Percentiles rank a stretch among this genome's conserved stretches.
phyloP scores from a whole-genome alignment of 2,888 invertebrate species.

The Papilio protenor region DNA sequence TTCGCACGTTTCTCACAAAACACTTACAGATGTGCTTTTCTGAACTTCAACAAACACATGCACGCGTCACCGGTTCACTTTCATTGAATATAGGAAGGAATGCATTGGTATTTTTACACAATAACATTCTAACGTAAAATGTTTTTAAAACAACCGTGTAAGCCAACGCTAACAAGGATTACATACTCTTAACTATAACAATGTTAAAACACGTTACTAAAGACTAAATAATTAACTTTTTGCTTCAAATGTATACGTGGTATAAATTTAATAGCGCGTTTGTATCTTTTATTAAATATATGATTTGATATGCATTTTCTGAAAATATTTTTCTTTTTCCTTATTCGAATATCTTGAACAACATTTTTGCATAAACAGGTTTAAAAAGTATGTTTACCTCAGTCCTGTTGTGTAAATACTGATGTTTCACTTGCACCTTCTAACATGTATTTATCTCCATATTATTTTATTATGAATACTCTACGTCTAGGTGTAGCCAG shows the following conservation, averaged over 20 bases:
- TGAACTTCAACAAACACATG: slow-evolving; percentile 11
- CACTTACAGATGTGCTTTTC: slow-evolving; percentile 21
- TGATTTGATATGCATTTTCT: not conserved
- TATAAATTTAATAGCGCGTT: not conserved
- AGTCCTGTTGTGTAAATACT: not conserved
- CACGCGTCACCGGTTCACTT: not conserved
- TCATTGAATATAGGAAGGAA: slow-evolving; percentile 15
- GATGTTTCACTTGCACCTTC: not conserved
- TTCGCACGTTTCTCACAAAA: not conserved
- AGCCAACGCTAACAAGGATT: slow-evolving; percentile 1
- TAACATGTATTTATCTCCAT: not conserved
- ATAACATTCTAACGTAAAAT: slow-evolving; percentile 22
- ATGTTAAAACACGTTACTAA: slow-evolving; percentile 12
- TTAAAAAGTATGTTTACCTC: not conserved
- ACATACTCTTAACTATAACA: not conserved
- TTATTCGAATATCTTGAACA: not conserved
- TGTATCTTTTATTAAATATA: not conserved
- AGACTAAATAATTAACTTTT: slow-evolving; percentile 13
- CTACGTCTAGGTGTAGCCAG: too few species aligned
- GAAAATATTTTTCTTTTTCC: not conserved
- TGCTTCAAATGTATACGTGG: not conserved
- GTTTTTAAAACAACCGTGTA: slow-evolving; percentile 19
- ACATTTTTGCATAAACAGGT: not conserved
- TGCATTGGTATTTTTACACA: slow-evolving; percentile 20
- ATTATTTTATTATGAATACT: too few species aligned